phyloP scores from a whole-genome alignment of 2,797 vertebrate genomes.

The Pangasius djambal region DNA sequence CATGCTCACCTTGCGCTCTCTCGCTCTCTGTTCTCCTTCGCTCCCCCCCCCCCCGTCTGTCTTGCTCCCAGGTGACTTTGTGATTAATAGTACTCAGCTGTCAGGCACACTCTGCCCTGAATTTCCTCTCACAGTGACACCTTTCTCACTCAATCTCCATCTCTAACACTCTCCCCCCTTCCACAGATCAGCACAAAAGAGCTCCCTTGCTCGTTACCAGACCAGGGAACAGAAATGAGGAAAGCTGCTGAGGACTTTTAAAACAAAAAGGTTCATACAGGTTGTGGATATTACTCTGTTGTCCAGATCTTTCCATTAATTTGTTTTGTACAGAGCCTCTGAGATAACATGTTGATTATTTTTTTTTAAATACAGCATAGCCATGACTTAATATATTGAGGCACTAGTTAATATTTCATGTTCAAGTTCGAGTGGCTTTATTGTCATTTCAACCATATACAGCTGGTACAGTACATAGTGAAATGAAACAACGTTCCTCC shows the following conservation, averaged over 20 bases:
- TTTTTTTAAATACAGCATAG: neutral
- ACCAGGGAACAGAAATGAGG: constrained; percentile 7
- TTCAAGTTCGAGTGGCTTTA: too few relatives aligned
- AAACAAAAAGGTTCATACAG: neutral
- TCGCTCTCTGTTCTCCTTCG: neutral
- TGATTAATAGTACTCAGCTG: constrained; percentile 82
- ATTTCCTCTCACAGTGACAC: constrained; percentile 61
- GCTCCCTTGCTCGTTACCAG: constrained; percentile 6
- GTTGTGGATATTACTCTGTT: neutral
- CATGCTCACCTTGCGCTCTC: constrained; percentile 23
- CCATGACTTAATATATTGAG: neutral
- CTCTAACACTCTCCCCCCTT: constrained; percentile 32
- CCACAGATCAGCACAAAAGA: constrained; percentile 33
- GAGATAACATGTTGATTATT: neutral
- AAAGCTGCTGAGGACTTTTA: constrained; percentile 15
- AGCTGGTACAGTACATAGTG: too few relatives aligned
- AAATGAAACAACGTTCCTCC: too few relatives aligned
- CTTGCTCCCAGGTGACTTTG: constrained; percentile 71
- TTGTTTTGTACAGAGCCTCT: neutral
- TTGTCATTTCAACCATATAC: too few relatives aligned
- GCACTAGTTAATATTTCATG: neutral
- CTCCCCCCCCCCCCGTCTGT: constrained; percentile 17
- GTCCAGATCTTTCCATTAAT: neutral
- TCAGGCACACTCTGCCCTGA: constrained; percentile 73
- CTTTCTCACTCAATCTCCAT: constrained; percentile 51